phyloP scores from a whole-genome alignment of 2,113 vertebrate genomes.

The Hirundichthys speculiger region DNA sequence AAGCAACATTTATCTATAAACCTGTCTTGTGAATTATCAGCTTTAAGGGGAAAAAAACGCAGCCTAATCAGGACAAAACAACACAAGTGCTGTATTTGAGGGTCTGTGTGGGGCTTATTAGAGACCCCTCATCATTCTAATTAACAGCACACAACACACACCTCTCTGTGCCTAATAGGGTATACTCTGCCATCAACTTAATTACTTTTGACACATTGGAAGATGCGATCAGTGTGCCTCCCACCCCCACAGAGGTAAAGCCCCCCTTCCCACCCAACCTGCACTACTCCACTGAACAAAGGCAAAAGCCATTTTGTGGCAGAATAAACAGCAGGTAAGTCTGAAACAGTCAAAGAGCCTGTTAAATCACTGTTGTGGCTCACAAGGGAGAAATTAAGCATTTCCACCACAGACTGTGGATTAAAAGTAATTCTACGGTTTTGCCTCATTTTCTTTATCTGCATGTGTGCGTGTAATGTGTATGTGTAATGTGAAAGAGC shows the following conservation, averaged over 20 bases:
- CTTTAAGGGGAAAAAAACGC: conserved; percentile 26
- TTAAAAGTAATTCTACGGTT: conserved; percentile 47
- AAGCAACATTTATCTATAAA: conserved; percentile 8
- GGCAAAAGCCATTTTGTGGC: conserved; percentile 44
- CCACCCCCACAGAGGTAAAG: conserved; percentile 52
- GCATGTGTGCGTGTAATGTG: not conserved
- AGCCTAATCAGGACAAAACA: conserved; percentile 35
- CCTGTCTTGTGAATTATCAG: not conserved
- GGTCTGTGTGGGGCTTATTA: conserved; percentile 48
- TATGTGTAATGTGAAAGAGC: conserved; percentile 13
- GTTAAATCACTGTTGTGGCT: conserved; percentile 63
- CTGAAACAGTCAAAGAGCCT: conserved; percentile 49
- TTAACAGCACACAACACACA: conserved; percentile 62
- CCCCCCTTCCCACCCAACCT: conserved; percentile 32
- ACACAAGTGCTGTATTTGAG: conserved; percentile 20
- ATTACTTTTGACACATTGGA: conserved; percentile 77
- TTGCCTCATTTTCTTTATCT: conserved; percentile 7
- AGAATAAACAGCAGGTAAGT: conserved; percentile 67
- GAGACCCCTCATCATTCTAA: conserved; percentile 65
- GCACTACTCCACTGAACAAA: conserved; percentile 28
- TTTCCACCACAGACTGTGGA: conserved; percentile 58
- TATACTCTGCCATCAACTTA: conserved; percentile 66
- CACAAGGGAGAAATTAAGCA: conserved; percentile 53
- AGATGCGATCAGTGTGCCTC: conserved; percentile 55
- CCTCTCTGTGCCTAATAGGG: conserved; percentile 59